Base-by-base conservation (phyloP, 2,888 invertebrate species). In the Xanthia togata region DNA sequence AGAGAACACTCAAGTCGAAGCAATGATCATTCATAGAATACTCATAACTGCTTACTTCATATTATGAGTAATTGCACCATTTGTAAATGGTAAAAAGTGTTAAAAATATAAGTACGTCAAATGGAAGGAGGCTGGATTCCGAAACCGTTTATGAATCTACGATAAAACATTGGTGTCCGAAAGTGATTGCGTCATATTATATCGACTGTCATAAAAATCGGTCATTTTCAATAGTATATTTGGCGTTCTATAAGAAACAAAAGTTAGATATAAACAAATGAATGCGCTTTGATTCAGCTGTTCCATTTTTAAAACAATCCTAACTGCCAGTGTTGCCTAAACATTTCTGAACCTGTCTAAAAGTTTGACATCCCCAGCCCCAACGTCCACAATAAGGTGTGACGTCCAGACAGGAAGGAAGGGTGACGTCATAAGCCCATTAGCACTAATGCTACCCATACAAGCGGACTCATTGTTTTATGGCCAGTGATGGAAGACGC, bases 401-500 rank as follows among this genome's bases (percentile, higher is more conserved):
- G 90, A 88, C 87, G 86, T 81, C 82, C 82, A 86, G 81, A 86
- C 89, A 89, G 92, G 92, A 92, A 92, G 92, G 91, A 90, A 91
- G 88, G 90, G 88, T 85, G 91, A 93, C 93, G 92, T 93, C 93
- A 90, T 93, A 94, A 94, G 92, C 90, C 94, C 94, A 95, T 95
- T 95, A 94, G 92, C 82, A 86, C 88, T 93, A 94, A 94, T 93
- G 91, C 83, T 92, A 90, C 75, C 78, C 81, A 80, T 87, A 87
- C 87, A 84, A 80, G 83, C 87, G 82, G 85, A 82, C 85, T 89
- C 88, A 88, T 91, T 91, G 86, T 90, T 90, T 90, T 90, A 89
- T 86, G 87, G 83, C 69, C 70, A 20, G n/a, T 78, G 83, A 78
- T 75, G 84, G 85, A 84, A 87, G 78, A 84, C 65, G 72, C n/a